A percentile compares a stretch with the other conserved stretches of the same genome.
These are phyloP conservation scores for Cyphomyrus plagiostoma DNA, from an alignment of 2,113 vertebrate genomes.

Conservation along the genomic window DNA sequence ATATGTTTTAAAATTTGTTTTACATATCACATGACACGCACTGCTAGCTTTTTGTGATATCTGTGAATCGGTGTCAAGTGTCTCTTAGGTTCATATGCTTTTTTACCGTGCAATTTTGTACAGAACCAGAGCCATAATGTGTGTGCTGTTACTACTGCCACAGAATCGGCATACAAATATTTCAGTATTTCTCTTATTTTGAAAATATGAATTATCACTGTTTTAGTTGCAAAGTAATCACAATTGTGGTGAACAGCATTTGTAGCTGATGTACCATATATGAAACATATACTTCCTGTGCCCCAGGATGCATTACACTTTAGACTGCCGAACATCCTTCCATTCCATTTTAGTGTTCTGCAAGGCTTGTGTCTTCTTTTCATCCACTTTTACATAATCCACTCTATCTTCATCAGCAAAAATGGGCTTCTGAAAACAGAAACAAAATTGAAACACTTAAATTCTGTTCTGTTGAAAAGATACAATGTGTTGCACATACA, in stretches of 20 bases:
- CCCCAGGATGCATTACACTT: constrained; percentile 57
- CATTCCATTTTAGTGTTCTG: constrained; percentile 92
- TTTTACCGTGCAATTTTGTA: neutral
- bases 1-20: neutral
- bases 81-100: neutral
- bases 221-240: neutral
- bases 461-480: neutral
- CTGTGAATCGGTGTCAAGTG: neutral
- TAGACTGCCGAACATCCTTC: constrained; percentile 87
- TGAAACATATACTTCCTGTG: neutral
- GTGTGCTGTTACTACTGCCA: neutral
- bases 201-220: neutral
- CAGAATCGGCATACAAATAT: neutral
- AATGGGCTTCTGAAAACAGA: constrained; percentile 69
- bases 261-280: neutral
- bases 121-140: neutral
- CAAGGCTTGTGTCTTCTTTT: constrained; percentile 93
- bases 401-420: constrained; percentile 83
- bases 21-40: neutral
- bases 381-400: constrained; percentile 92
- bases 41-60: neutral
- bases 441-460: neutral
- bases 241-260: neutral
- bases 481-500: neutral
- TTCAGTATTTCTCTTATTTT: neutral